Base-by-base conservation (phyloP, 92 coral and sea anemone species). In the Blastomussa wellsi region DNA sequence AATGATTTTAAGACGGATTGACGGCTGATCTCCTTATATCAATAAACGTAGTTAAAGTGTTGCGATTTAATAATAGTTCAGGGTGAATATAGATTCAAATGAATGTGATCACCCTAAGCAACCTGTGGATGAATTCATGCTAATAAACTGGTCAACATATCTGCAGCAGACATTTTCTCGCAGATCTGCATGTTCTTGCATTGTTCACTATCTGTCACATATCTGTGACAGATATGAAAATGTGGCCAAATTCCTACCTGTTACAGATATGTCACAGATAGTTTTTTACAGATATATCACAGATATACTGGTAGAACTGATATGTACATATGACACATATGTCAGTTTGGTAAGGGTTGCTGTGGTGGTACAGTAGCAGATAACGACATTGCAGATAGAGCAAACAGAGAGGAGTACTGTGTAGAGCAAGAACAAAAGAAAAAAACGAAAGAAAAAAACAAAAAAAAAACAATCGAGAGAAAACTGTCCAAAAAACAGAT, bases 211-310 rank as follows among this genome's bases (percentile, higher is more conserved):
- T 74, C 53, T 74, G 78, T 74, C 38, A 44, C 78, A 74, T 41
- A 74, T 74, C 73, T 68, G 73, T 33, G 44, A 68, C 73, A 68
- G 42, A 74, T n/a, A 41, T 74, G 53, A 39, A 72, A 72, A 72
- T 72, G 76, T 36, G 76, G 76, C 76, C 76, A 72, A 72, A 72
- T 72, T 72, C 76, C 76, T 72, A 36, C 37, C 76, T 74, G 11
- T 74, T 42, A 8, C 59, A 74, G 78, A 74, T 44, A 74, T n/a
- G 57, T 68, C 24, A 11, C 73, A 68, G 73, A 68, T 68, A 68
- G 9, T 68, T 68, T 51, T 5, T 68, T 68, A 12, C 73, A 68
- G 73, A 68, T 68, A 68, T 68, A 0, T 74, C 38, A 74, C 78
- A 74, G 78, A 74, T 47, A 74, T 74, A 41, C 78, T 7, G n/a